Evolutionary conservation across 2,113 vertebrate genomes (phyloP).

Genomic region (Brachypodius melanocephalos): DNA sequence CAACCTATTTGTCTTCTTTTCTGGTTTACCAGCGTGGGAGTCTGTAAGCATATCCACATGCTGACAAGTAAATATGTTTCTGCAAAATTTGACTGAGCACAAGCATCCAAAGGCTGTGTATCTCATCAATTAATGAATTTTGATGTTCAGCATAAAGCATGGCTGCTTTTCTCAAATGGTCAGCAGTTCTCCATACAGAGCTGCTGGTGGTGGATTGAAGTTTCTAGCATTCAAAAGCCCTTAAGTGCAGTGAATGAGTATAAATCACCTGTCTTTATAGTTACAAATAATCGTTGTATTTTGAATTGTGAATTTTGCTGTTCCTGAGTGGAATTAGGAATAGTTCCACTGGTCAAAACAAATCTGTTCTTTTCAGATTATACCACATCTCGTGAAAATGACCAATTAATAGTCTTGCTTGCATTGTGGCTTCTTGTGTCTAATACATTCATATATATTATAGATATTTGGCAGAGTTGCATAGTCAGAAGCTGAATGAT

Average conservation of each 20-base stretch:
- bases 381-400: not conserved
- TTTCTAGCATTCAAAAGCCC: not conserved
- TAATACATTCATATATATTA: not conserved
- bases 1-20: not conserved
- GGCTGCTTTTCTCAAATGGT: not conserved
- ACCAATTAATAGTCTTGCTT: not conserved
- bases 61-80: not conserved
- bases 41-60: not conserved
- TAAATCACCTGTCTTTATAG: not conserved
- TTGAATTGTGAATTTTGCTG: not conserved
- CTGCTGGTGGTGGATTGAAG: not conserved
- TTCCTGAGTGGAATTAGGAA: not conserved
- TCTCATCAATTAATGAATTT: not conserved
- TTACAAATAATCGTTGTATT: fast-evolving
- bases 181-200: not conserved
- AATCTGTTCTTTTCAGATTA: not conserved
- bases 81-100: not conserved
- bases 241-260: not conserved
- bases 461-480: not conserved
- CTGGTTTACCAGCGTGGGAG: not conserved
- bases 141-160: not conserved
- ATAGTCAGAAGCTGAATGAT: not conserved
- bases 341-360: not conserved
- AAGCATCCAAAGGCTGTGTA: not conserved
- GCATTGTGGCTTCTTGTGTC: not conserved